These are phyloP conservation scores for Catamblyrhynchus diadema DNA, from an alignment of 2,797 vertebrate genomes.

Conservation along the genomic window DNA sequence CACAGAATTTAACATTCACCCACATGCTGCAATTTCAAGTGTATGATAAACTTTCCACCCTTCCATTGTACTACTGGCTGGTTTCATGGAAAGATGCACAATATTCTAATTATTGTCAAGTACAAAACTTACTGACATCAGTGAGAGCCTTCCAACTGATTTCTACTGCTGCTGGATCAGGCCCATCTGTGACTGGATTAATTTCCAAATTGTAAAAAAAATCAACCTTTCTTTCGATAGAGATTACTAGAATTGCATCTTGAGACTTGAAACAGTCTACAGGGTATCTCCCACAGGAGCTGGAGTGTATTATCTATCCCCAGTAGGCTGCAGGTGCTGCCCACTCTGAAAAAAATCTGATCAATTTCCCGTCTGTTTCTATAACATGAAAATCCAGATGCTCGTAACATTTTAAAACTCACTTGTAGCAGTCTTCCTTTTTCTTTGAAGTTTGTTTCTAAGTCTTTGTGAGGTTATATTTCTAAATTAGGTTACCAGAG, in stretches of 20 bases:
- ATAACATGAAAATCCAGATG: neutral
- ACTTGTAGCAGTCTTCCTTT: neutral
- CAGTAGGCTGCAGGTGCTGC: neutral
- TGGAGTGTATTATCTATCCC: neutral
- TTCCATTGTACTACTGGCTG: neutral
- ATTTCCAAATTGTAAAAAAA: neutral
- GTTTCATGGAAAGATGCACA: neutral
- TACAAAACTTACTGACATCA: neutral
- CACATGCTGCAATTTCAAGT: neutral
- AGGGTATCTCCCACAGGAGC: neutral
- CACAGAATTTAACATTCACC: neutral
- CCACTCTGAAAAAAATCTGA: neutral
- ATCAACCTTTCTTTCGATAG: neutral
- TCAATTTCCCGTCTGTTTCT: neutral
- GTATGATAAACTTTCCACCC: neutral
- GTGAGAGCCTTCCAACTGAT: neutral
- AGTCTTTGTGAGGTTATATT: neutral
- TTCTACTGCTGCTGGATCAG: neutral
- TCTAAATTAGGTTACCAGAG: neutral
- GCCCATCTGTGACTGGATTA: neutral
- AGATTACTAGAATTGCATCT: neutral
- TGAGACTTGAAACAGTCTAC: neutral
- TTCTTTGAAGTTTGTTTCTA: slow-evolving; percentile 9
- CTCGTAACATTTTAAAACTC: neutral
- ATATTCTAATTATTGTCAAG: neutral